phyloP scores from a whole-genome alignment of 2,888 invertebrate genomes.

The Eudiplozoon nipponicum region DNA sequence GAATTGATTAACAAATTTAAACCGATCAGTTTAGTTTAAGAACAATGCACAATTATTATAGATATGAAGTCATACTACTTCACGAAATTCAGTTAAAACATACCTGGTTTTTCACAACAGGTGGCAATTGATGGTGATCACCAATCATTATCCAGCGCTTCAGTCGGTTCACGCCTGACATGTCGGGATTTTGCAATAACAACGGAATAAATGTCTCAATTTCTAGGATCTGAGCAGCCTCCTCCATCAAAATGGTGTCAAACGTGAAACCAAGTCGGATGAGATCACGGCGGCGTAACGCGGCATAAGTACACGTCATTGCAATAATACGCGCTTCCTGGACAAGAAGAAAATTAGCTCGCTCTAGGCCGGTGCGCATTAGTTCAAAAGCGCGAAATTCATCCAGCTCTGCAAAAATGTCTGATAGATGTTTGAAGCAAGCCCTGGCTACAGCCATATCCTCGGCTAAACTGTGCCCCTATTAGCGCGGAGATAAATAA shows the following conservation, averaged over 20 bases:
- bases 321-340: constrained; percentile 97
- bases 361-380: constrained; percentile 61
- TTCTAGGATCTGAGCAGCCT: constrained; percentile 85
- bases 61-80: too few relatives aligned
- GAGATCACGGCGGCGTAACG: constrained; percentile 66
- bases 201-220: constrained; percentile 96
- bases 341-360: constrained; percentile 72
- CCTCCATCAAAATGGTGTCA: constrained; percentile 96
- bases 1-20: too few relatives aligned
- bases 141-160: constrained; percentile 99
- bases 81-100: not conserved
- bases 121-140: constrained; percentile 85
- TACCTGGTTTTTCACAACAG: constrained; percentile 83
- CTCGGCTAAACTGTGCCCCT: constrained; percentile 39
- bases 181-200: constrained; percentile 55
- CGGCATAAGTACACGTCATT: constrained; percentile 99
- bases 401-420: constrained; percentile 76
- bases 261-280: constrained; percentile 25
- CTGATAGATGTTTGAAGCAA: constrained; percentile 63
- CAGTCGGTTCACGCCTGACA: constrained; percentile 46
- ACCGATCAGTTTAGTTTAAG: too few relatives aligned
- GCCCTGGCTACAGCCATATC: constrained; percentile 60
- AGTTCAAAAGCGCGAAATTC: constrained; percentile 85
- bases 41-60: too few relatives aligned
- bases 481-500: too few relatives aligned